A percentile compares a stretch with the other conserved stretches of the same genome.
These are phyloP conservation scores for Dipodomys stephensi DNA, from an alignment of 2,113 vertebrate species.

Conservation along the genomic window DNA sequence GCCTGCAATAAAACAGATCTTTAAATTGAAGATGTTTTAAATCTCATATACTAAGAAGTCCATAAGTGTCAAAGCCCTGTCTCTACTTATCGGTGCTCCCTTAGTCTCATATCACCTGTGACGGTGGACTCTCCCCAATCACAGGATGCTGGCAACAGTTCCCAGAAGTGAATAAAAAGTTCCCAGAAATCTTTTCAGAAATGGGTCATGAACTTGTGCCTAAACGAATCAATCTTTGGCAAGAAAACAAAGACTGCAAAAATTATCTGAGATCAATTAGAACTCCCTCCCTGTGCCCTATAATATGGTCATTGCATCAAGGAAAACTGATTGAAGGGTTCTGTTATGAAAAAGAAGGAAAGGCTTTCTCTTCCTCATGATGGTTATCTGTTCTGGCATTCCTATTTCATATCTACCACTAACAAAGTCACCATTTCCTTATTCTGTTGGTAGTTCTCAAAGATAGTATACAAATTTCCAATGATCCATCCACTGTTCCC, in stretches of 20 bases:
- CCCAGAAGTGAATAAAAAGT: conserved; percentile 28
- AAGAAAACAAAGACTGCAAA: not conserved
- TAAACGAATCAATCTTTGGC: not conserved
- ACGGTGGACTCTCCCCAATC: no score
- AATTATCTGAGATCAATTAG: conserved; percentile 2
- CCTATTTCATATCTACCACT: conserved; percentile 10
- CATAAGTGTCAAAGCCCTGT: not conserved
- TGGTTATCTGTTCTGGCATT: conserved; percentile 26
- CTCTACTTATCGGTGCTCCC: not conserved
- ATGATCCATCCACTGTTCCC: not conserved
- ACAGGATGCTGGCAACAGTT: not conserved
- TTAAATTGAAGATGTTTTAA: not conserved
- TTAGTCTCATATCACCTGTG: not conserved
- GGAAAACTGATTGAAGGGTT: not conserved
- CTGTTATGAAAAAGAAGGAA: not conserved
- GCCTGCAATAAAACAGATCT: not conserved
- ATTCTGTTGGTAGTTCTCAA: conserved; percentile 32
- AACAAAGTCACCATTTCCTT: conserved; percentile 27
- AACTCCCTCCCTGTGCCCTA: not conserved
- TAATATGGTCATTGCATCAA: not conserved
- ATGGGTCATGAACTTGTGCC: not conserved
- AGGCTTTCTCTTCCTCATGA: not conserved
- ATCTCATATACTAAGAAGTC: not conserved
- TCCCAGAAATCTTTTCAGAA: conserved; percentile 24
- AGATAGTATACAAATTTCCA: conserved; percentile 1